These are phyloP conservation scores for Athripsodes cinereus DNA, from an alignment of 2,888 invertebrate species.

Conservation along the genomic window DNA sequence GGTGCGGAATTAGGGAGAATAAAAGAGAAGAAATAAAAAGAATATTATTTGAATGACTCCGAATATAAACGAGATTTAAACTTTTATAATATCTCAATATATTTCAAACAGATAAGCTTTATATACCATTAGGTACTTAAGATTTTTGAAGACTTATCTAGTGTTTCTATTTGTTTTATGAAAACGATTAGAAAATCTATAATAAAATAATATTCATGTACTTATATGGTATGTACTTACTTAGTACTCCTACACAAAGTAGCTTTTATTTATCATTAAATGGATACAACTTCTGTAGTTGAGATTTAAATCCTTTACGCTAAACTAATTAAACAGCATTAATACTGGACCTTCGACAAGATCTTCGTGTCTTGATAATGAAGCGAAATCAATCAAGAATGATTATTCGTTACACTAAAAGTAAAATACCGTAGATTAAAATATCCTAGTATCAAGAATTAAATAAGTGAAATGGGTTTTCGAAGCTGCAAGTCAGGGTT, in stretches of 20 bases:
- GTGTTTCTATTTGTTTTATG: no score
- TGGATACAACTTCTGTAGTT: no score
- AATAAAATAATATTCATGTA: no score
- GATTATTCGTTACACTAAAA: neutral
- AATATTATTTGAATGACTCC: neutral
- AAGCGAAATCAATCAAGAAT: neutral
- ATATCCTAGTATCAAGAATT: neutral
- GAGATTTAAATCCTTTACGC: no score
- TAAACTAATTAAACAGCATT: neutral
- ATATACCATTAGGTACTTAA: no score
- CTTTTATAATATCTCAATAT: neutral
- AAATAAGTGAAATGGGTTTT: slow-evolving; percentile 3
- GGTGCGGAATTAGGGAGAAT: neutral
- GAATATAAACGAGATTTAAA: neutral
- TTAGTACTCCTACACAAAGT: no score
- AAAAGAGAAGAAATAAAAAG: neutral
- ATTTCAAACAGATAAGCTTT: neutral
- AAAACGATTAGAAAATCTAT: no score
- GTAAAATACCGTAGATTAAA: neutral
- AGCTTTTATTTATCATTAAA: no score
- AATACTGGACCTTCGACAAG: neutral
- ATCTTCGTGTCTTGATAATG: neutral
- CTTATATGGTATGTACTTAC: no score
- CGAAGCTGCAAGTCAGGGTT: slow-evolving; percentile 19
- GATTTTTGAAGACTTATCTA: no score